Evolutionary conservation across 2,797 vertebrate genomes (phyloP).

Genomic region (Phaenicophaeus curvirostris): DNA sequence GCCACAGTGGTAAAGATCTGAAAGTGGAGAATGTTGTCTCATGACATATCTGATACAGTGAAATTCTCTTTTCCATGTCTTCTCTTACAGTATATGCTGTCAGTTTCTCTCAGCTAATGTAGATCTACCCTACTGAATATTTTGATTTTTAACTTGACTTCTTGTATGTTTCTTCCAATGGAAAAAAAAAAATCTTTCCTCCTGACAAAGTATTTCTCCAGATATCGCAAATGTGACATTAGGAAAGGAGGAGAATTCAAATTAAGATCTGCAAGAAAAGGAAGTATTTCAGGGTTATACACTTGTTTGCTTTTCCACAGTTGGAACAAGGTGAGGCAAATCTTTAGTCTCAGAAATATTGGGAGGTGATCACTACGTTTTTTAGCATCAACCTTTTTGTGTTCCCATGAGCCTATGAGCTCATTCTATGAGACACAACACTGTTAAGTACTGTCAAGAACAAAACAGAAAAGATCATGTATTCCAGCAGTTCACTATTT

Average conservation of each 20-base stretch:
- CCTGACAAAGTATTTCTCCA: not conserved
- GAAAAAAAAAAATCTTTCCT: not conserved
- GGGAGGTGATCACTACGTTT: not conserved
- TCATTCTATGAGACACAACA: not conserved
- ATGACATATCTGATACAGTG: not conserved
- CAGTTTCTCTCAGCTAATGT: not conserved
- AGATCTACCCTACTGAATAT: not conserved
- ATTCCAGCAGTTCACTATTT: not conserved
- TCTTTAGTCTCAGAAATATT: not conserved
- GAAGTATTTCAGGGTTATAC: not conserved
- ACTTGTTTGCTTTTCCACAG: not conserved
- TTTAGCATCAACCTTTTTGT: not conserved
- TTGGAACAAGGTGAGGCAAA: not conserved
- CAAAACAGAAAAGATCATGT: fast-evolving
- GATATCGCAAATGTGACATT: not conserved
- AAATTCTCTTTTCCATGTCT: not conserved
- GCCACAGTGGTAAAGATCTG: not conserved
- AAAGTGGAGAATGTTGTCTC: not conserved
- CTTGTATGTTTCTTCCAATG: not conserved
- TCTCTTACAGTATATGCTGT: not conserved
- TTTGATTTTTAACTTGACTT: not conserved
- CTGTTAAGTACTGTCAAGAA: not conserved
- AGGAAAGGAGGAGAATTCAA: not conserved
- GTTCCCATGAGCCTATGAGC: not conserved
- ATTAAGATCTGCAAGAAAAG: not conserved